Conservation (phyloP, 2,113 vertebrate species). For the Anarhynchus alexandrinus region DNA sequence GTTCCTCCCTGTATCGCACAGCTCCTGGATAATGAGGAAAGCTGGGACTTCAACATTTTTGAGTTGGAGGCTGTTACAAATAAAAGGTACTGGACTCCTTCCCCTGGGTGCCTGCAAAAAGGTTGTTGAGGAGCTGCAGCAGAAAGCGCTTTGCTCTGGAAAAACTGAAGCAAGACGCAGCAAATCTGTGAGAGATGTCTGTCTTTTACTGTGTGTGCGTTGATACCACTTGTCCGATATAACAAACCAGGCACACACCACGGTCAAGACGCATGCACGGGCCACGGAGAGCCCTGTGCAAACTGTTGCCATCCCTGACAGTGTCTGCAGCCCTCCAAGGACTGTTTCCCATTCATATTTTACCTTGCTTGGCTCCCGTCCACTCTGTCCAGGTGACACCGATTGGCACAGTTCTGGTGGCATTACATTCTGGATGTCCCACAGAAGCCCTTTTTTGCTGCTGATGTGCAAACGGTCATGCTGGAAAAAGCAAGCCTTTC, state of each 20-base stretch:
- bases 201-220: background rate
- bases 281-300: background rate
- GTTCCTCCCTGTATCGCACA: constrained; percentile 83
- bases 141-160: background rate
- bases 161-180: background rate
- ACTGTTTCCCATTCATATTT: background rate
- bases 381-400: background rate
- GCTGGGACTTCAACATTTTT: constrained; percentile 97
- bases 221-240: background rate
- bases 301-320: background rate
- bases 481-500: background rate
- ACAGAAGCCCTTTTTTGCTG: background rate
- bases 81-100: constrained; percentile 80
- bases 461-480: background rate
- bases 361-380: background rate
- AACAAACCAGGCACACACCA: background rate
- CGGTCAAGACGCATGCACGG: background rate
- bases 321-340: background rate
- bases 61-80: constrained; percentile 92
- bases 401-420: too few relatives aligned
- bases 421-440: background rate
- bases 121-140: background rate
- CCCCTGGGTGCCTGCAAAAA: background rate
- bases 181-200: background rate
- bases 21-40: constrained; percentile 89